Base-by-base conservation (phyloP, 2,113 vertebrate genomes). In the Cyprinodon brontotheroides region DNA sequence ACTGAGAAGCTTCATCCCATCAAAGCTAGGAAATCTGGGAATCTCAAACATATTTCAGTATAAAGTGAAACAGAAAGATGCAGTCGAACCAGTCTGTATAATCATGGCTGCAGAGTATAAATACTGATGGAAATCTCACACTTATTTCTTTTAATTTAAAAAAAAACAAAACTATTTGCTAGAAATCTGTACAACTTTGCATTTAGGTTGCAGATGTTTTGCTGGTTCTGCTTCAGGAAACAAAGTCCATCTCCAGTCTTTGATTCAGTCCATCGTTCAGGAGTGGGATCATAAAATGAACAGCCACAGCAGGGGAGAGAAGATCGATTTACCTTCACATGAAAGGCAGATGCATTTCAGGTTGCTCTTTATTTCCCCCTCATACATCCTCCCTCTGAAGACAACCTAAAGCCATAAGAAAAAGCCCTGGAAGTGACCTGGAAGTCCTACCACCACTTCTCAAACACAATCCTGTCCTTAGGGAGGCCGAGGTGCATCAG, bases 371-470 rank as follows among this genome's bases (percentile, higher is more conserved):
- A n/a, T 47, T n/a, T 3, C 53, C 39, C 36, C 29, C 29, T 29
- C 29, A 20, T 3, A 20, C 10, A 60, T 57, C 50, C 70, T 72
- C 43, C 60, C 38, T 5, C 15, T 29, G 57, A 65, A 50, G 10
- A 39, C 14, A 6, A 22, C 65, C 36, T 50, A 40, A 17, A 61
- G 47, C 9, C 20, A n/a, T 10, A 70, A 75, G 12, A 45, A 70
- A 6, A 37, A 38, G 48, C 14, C 65, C 5, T 61, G 67, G 64
- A 41, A 62, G 5, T 29, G 4, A 4, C 1, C 22, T 12, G 4
- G 45, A 36, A 45, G 0, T 29, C 71, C 92, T 97, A 98, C 98
- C 98, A 99, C 98, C 97, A 99, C 82, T 98, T 98, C 92, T 99
- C 98, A 87, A 96, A 99, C 79, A 94, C 90, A 85, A 99, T 93